A percentile compares a stretch with the other conserved stretches of the same genome.
Evolutionary conservation across 2,888 invertebrate genomes (phyloP).

Genomic region (Platypus cylindrus): DNA sequence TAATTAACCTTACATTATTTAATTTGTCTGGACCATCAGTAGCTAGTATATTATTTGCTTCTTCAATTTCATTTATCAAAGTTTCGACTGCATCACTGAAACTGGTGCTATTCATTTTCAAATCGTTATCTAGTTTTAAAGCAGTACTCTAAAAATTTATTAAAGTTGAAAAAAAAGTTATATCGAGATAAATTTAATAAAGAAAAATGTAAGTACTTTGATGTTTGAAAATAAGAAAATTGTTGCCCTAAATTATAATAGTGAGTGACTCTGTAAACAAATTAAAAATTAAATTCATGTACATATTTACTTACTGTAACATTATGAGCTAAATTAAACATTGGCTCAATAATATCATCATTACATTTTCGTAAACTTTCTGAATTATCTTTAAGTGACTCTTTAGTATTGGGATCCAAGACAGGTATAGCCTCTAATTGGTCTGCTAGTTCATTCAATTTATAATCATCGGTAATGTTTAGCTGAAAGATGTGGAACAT

Average conservation of each 20-base stretch:
- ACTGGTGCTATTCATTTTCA: slow-evolving; percentile 59
- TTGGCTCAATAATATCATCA: slow-evolving; percentile 45
- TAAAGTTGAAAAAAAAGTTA: slow-evolving; percentile 28
- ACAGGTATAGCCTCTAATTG: slow-evolving; percentile 42
- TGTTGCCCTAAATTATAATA: too few species aligned
- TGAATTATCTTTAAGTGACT: slow-evolving; percentile 19
- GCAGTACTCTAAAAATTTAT: slow-evolving; percentile 32
- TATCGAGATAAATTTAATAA: slow-evolving; percentile 8
- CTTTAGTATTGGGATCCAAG: slow-evolving; percentile 23
- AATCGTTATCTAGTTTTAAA: slow-evolving; percentile 30
- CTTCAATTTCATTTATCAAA: slow-evolving; percentile 52
- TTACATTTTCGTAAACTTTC: slow-evolving; percentile 49
- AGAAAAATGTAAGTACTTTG: too few species aligned
- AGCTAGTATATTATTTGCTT: slow-evolving; percentile 57
- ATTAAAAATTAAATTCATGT: too few species aligned
- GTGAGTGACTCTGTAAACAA: too few species aligned
- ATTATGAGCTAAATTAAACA: slow-evolving; percentile 43
- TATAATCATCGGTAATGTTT: slow-evolving; percentile 55
- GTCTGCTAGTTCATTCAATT: slow-evolving; percentile 45
- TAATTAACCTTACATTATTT: slow-evolving; percentile 42
- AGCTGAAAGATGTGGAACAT: too few species aligned
- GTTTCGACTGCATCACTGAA: slow-evolving; percentile 56
- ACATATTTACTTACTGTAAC: slow-evolving; percentile 45
- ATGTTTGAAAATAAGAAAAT: too few species aligned
- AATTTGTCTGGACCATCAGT: slow-evolving; percentile 53